These are phyloP conservation scores for Apomyelois bistriatella DNA, from an alignment of 2,888 invertebrate species.

Conservation along the genomic window DNA sequence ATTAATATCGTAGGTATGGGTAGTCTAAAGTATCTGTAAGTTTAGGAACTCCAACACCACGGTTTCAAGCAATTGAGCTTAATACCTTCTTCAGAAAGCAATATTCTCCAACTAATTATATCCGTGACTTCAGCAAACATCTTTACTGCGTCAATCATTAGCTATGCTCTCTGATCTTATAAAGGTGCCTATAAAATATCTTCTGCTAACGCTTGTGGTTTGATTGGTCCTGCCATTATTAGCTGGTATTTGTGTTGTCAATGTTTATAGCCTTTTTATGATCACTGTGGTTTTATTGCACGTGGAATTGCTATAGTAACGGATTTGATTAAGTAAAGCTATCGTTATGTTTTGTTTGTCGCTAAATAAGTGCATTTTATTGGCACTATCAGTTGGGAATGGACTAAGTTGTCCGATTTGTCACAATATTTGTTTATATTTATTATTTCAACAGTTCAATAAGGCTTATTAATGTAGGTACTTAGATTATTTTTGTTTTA, in stretches of 20 bases:
- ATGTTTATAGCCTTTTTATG: slow-evolving; percentile 75
- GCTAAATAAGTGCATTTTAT: slow-evolving; percentile 43
- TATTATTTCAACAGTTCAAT: no score
- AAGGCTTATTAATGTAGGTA: no score
- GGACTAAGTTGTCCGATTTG: background rate
- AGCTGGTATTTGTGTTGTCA: slow-evolving; percentile 74
- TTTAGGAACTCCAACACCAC: no score
- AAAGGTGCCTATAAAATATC: slow-evolving; percentile 66
- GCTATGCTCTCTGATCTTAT: slow-evolving; percentile 45
- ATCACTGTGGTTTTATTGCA: slow-evolving; percentile 67
- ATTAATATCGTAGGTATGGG: no score
- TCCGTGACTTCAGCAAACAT: slow-evolving; percentile 58
- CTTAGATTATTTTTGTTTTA: no score
- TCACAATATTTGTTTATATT: background rate
- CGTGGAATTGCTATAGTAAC: slow-evolving; percentile 67
- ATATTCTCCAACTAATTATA: slow-evolving; percentile 41
- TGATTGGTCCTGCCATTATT: slow-evolving; percentile 65
- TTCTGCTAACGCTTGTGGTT: slow-evolving; percentile 43
- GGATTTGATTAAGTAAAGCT: slow-evolving; percentile 72
- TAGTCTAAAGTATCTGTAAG: no score
- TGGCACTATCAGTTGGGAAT: slow-evolving; percentile 23
- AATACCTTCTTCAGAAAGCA: no score
- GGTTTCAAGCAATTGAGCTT: no score
- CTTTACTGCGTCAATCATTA: slow-evolving; percentile 67
- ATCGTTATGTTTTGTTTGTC: slow-evolving; percentile 57